Evolutionary conservation across 1,140 invertebrate genomes (phyloP).

Genomic region (Matsumurasca onukii): DNA sequence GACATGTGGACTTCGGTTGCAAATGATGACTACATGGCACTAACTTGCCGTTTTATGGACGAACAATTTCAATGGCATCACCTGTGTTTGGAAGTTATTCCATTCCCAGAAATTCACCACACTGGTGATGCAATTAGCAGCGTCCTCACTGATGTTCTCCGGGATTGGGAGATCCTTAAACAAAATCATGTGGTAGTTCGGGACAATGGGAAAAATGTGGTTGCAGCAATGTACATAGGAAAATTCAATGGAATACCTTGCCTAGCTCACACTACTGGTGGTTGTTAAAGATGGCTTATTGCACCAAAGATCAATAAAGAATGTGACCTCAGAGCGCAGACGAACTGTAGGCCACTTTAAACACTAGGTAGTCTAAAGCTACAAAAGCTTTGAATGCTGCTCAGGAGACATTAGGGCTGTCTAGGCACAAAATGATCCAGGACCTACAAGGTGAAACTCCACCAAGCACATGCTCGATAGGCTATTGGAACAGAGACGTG

Average conservation of each 20-base stretch:
- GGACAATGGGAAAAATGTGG: not conserved
- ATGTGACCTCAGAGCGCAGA: too few relatives aligned
- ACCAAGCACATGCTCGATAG: not conserved
- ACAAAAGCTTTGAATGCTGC: not conserved
- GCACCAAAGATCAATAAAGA: too few relatives aligned
- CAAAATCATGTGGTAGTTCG: not conserved
- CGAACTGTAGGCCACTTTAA: too few relatives aligned
- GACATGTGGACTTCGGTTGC: not conserved
- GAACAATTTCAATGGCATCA: not conserved
- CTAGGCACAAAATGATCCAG: too few relatives aligned
- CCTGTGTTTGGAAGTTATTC: constrained; percentile 1
- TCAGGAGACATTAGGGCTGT: not conserved
- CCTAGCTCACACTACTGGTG: too few relatives aligned
- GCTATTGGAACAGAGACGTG: not conserved
- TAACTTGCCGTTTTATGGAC: not conserved
- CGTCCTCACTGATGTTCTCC: not conserved
- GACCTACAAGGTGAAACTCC: too few relatives aligned
- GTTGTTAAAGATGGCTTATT: not conserved
- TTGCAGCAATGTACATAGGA: not conserved
- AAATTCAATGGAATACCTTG: not conserved
- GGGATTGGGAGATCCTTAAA: too few relatives aligned
- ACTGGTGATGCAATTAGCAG: not conserved
- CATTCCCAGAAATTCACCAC: not conserved
- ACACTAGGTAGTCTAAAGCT: not conserved
- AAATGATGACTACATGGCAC: constrained; percentile 3